Evolutionary conservation across 2,888 invertebrate species (phyloP), one percentile per base, ranked within the genome.

Genomic region (Scelioninae gen. 2): DNA sequence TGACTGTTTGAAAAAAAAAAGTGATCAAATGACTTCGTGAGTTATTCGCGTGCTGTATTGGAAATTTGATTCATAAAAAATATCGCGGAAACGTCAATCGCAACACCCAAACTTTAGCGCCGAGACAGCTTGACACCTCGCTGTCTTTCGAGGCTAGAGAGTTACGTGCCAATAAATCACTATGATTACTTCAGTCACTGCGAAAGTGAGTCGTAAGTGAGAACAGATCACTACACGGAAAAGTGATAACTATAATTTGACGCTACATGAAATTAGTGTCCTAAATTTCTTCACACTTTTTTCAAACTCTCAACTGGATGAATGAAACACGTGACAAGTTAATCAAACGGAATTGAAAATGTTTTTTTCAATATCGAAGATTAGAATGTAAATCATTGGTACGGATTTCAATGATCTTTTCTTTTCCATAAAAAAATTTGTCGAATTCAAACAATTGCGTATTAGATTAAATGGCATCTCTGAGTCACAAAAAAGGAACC

Each of bases 121-220:
- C 39, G 18, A 25, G 39, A 61, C 37, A 28, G 39, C 1, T 39
- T 48, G 58, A 58, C 35, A 45, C 19, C 18, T 0, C 9, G 16
- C 16, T 58, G 28, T 48, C 46, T 61, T 39, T 35, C 28, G n/a
- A 11, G 13, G 19, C 0, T 35, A 25, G 15, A 33, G 9, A 48
- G 48, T 61, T 45, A 39, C 18, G 18, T 39, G 48, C 25, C 60
- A 48, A 61, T 61, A 61, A 48, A 61, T 61, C 48, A 48, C 37
- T 15, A 48, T 28, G 25, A 48, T 48, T 61, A 37, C 37, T 61
- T 61, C 39, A 39, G 3, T 45, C 37, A 22, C 18, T 25, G 28
- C n/a, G 19, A 39, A 37, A 48, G 28, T 18, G 37, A 48, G n/a
- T 18, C 11, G 18, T 28, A 33, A 48, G 25, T n/a, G 37, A 25